phyloP scores from a whole-genome alignment of 2,888 invertebrate genomes.

The Tanypteryx hageni region DNA sequence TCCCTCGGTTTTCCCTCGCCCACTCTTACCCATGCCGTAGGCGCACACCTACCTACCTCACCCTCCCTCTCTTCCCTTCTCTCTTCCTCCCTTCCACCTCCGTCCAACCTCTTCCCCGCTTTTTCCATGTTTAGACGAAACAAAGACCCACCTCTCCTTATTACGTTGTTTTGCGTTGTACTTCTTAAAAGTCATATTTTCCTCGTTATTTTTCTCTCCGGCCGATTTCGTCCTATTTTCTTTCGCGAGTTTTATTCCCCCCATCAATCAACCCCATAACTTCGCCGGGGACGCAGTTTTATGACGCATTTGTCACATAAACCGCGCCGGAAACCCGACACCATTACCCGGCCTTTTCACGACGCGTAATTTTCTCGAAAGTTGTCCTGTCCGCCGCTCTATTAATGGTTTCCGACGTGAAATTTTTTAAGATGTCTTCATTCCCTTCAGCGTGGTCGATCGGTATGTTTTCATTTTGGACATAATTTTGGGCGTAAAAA shows the following conservation, averaged over 20 bases:
- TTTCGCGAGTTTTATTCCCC: neutral
- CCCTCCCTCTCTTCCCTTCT: neutral
- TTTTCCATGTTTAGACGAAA: neutral
- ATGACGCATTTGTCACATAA: too few species aligned
- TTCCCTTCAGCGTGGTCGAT: too few species aligned
- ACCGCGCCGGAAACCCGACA: too few species aligned
- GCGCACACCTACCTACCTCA: neutral
- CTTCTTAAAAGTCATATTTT: neutral
- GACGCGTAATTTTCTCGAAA: too few species aligned
- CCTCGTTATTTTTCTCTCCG: neutral
- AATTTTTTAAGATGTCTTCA: too few species aligned
- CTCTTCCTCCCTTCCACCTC: neutral
- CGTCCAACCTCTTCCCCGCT: neutral
- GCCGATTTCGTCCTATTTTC: neutral
- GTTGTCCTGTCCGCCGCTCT: too few species aligned
- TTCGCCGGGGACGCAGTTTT: too few species aligned
- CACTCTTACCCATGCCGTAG: neutral
- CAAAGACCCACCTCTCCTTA: neutral
- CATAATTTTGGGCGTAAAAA: too few species aligned
- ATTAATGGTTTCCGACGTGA: too few species aligned
- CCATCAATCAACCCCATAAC: too few species aligned
- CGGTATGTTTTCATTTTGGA: too few species aligned
- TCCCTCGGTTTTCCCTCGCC: neutral
- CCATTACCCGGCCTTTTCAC: too few species aligned
- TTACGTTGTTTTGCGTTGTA: neutral